These are phyloP conservation scores for Cosmia pyralina DNA, from an alignment of 2,888 invertebrate species.

Conservation along the genomic window DNA sequence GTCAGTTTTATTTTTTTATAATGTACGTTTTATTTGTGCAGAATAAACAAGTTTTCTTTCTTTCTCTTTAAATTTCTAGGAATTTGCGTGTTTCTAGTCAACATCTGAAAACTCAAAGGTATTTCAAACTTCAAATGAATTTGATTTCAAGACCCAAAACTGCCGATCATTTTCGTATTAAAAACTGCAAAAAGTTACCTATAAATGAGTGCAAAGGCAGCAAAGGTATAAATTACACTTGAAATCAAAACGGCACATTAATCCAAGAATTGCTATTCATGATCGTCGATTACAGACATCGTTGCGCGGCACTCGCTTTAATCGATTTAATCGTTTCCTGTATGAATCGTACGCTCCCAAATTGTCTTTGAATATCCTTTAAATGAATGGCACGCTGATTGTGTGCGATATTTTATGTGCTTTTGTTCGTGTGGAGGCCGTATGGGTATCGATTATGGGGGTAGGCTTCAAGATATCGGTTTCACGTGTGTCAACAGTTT, in stretches of 20 bases:
- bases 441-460: slow-evolving; percentile 34
- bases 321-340: slow-evolving; percentile 73
- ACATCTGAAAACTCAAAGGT: too few relatives aligned
- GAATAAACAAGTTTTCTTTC: too few relatives aligned
- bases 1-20: too few relatives aligned
- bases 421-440: slow-evolving; percentile 34
- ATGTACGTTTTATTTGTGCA: too few relatives aligned
- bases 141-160: too few relatives aligned
- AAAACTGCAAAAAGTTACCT: not conserved
- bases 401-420: slow-evolving; percentile 40
- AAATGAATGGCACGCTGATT: slow-evolving; percentile 58
- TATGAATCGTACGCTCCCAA: slow-evolving; percentile 57
- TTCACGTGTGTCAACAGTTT: slow-evolving; percentile 5
- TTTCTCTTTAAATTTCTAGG: too few relatives aligned
- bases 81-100: too few relatives aligned
- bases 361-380: slow-evolving; percentile 62
- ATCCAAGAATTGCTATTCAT: slow-evolving; percentile 53
- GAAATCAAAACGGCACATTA: slow-evolving; percentile 57
- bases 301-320: slow-evolving; percentile 69
- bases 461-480: slow-evolving; percentile 13
- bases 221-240: slow-evolving; percentile 55
- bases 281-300: slow-evolving; percentile 65
- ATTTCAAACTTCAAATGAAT: not conserved
- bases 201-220: not conserved
- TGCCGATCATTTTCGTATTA: too few relatives aligned